phyloP scores from a whole-genome alignment of 2,888 invertebrate species.

The Serrognathus titanus region DNA sequence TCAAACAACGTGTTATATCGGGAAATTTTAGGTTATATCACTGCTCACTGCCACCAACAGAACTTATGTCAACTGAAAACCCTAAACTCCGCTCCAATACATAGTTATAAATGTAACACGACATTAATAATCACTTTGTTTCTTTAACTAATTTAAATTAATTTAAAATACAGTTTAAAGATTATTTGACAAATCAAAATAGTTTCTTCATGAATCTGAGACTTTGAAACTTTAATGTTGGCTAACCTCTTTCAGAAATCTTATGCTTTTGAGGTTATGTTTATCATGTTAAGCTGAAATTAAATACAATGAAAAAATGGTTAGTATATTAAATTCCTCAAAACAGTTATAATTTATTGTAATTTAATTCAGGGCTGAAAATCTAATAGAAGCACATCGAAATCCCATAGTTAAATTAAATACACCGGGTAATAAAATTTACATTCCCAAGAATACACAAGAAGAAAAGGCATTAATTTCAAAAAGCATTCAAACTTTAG shows the following conservation, averaged over 20 bases:
- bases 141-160: no score
- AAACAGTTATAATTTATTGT: constrained; percentile 3
- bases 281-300: no score
- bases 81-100: no score
- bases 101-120: no score
- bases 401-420: constrained; percentile 36
- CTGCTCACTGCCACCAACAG: background rate
- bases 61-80: background rate
- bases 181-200: no score
- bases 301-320: constrained; percentile 13
- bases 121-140: no score
- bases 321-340: constrained; percentile 8
- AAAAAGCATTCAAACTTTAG: constrained; percentile 27
- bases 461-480: constrained; percentile 22
- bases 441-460: constrained; percentile 24
- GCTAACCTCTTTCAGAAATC: no score
- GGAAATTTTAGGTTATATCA: background rate
- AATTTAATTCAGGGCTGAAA: constrained; percentile 34
- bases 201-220: no score
- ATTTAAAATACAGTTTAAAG: no score
- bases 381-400: constrained; percentile 36
- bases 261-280: no score
- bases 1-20: background rate
- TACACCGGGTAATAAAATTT: constrained; percentile 32
- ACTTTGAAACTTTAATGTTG: no score